Evolutionary conservation across 2,797 vertebrate genomes (phyloP), one percentile per base, ranked within the genome.

Genomic region (Paedocypris micromegethes): DNA sequence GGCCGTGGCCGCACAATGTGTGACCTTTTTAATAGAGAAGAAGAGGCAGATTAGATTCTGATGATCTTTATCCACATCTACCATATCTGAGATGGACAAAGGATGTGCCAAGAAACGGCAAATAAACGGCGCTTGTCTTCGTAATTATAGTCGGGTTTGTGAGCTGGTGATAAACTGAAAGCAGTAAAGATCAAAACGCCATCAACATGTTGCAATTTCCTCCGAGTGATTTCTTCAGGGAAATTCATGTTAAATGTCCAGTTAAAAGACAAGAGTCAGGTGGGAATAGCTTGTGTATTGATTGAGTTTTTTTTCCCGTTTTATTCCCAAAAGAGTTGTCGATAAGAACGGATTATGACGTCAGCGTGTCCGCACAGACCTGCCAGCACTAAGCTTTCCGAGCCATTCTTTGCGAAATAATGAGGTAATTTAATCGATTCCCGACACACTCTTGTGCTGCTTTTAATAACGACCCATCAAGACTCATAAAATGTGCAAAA

Each of bases 1-100:
- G 4, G 9, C 9, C 53, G 23, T 4, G 5, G 40, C 44, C 42
- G 45, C 44, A 72, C 63, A 60, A 75, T 60, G 40, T 37, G 52
- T 74, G 73, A 72, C 73, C 73, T 79, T 79, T 61, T n/a, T 72
- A 58, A 69, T 58, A 47, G 5, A 66, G 58, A 64, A 43, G 41
- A 51, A 65, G 52, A 64, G 44, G 6, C n/a, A 63, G 47, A 59
- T 65, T 47, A 70, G 67, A 74, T 72, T 56, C 53, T 66, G 9
- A 54, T n/a, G 61, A 74, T 61, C 58, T 53, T n/a, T 52, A 41
- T 59, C 49, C 57, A 60, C 9, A 4, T 47, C 65, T 62, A 7
- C 41, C 4, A 6, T 64, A n/a, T 23, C 48, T 42, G 43, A 55
- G 40, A 58, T 43, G 42, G 43, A 45, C 23, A 23, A 23, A 23